Conservation (phyloP, 2,113 vertebrate genomes). For the Empidonax alnorum region DNA sequence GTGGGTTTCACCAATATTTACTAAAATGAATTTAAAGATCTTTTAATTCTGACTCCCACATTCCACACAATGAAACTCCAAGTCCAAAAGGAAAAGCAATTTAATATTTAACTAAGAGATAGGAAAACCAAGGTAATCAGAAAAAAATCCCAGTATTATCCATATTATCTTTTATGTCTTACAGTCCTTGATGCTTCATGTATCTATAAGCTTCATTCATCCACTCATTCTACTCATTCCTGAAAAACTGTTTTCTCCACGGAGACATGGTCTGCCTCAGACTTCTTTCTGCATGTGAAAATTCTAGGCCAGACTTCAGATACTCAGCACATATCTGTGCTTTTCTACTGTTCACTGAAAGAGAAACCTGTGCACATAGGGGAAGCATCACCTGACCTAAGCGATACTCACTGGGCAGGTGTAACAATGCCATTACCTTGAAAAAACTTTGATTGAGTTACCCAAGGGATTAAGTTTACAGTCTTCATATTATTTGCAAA, state of each 20-base stretch:
- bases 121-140: not conserved
- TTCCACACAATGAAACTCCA: not conserved
- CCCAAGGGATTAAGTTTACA: not conserved
- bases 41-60: not conserved
- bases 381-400: not conserved
- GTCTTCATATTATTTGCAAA: not conserved
- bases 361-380: not conserved
- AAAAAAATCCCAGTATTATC: not conserved
- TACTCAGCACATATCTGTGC: not conserved
- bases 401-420: not conserved
- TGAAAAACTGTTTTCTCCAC: not conserved
- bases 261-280: not conserved
- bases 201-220: not conserved
- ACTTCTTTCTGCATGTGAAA: not conserved
- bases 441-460: not conserved
- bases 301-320: not conserved
- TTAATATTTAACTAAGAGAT: not conserved
- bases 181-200: not conserved
- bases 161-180: not conserved
- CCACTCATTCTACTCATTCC: not conserved
- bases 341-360: not conserved
- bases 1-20: not conserved
- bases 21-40: not conserved
- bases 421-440: not conserved
- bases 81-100: not conserved